Percentiles rank a stretch among this genome's conserved stretches.
These are phyloP conservation scores for Heliconius aoede DNA, from an alignment of 2,888 invertebrate genomes.

Conservation along the genomic window DNA sequence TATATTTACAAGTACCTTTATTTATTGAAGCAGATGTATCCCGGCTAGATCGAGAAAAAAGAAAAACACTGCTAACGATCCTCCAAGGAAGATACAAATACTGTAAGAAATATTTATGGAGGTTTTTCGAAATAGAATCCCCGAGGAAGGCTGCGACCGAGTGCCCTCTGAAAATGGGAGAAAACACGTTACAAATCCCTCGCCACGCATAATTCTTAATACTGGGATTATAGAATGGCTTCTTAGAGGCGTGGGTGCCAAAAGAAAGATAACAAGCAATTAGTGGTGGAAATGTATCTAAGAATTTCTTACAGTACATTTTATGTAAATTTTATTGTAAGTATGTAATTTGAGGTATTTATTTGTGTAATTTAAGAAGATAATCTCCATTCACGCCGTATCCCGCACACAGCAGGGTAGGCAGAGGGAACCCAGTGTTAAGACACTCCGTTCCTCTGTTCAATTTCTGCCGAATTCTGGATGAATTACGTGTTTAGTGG, in stretches of 20 bases:
- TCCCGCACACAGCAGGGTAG: no score
- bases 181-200: slow-evolving; percentile 79
- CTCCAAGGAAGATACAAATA: slow-evolving; percentile 82
- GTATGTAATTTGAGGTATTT: neutral
- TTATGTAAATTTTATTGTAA: neutral
- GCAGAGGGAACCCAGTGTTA: no score
- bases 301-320: neutral
- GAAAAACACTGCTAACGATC: slow-evolving; percentile 79
- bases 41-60: slow-evolving; percentile 64
- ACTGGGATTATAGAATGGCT: slow-evolving; percentile 79
- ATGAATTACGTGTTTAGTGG: no score
- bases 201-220: slow-evolving; percentile 79
- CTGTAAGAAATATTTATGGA: slow-evolving; percentile 83
- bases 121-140: slow-evolving; percentile 81
- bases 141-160: slow-evolving; percentile 69
- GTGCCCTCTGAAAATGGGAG: slow-evolving; percentile 73
- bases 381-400: no score
- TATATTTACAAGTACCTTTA: slow-evolving; percentile 40
- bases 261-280: slow-evolving; percentile 81
- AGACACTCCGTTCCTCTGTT: no score
- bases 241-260: slow-evolving; percentile 71
- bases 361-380: neutral
- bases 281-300: slow-evolving; percentile 50
- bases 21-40: slow-evolving; percentile 65
- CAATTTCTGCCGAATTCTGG: no score